A percentile compares a stretch with the other conserved stretches of the same genome.
phyloP scores from a whole-genome alignment of 2,113 vertebrate genomes.

The Pipra filicauda region DNA sequence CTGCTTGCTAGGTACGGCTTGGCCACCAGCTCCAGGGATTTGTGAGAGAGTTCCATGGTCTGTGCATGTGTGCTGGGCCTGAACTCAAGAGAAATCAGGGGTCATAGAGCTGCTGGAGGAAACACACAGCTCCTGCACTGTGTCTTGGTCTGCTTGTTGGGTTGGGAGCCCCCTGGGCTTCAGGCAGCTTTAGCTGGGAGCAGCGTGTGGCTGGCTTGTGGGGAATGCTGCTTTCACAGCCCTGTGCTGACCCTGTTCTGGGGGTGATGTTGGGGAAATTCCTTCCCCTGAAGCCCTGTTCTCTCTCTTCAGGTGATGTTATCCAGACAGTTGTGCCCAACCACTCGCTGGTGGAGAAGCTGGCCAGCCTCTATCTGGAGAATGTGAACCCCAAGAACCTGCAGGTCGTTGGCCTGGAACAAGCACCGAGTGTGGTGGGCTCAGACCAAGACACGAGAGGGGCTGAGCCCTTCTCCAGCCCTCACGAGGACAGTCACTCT shows the following conservation, averaged over 20 bases:
- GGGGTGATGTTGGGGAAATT: neutral
- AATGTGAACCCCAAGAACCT: conserved; percentile 74
- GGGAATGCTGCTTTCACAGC: neutral
- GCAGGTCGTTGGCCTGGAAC: conserved; percentile 41
- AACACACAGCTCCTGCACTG: neutral
- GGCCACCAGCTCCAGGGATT: neutral
- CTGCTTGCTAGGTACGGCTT: conserved; percentile 87
- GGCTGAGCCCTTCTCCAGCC: conserved; percentile 64
- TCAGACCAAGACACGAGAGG: conserved; percentile 59
- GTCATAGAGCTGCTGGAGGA: neutral
- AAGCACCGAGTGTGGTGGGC: neutral
- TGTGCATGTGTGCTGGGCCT: accelerated
- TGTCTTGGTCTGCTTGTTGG: neutral
- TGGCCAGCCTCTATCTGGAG: conserved; percentile 86
- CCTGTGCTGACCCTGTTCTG: neutral
- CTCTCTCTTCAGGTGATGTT: conserved; percentile 78
- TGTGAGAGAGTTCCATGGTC: neutral
- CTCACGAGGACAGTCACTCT: conserved; percentile 81
- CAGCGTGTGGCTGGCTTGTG: neutral
- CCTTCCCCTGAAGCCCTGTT: neutral
- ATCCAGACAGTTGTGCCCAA: conserved; percentile 88
- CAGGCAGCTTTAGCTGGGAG: neutral
- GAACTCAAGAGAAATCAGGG: neutral
- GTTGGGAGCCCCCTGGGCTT: neutral
- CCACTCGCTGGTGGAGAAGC: conserved; percentile 84